These are phyloP conservation scores for Drosophila maculinotata DNA, from an alignment of 2,888 invertebrate species.

Conservation along the genomic window DNA sequence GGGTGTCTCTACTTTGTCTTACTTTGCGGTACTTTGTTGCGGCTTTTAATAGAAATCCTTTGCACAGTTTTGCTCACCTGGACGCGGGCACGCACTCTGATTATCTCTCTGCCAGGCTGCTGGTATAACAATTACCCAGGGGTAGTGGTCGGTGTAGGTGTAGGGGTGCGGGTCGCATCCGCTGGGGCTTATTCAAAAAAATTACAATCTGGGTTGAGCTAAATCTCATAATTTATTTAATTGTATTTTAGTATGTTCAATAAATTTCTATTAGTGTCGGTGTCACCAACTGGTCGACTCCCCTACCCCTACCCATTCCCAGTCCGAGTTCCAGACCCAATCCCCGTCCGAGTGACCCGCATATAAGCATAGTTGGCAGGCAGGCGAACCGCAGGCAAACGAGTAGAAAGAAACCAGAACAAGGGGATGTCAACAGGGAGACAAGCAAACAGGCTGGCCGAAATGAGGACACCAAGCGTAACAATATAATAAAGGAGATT, in stretches of 20 bases:
- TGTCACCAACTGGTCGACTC: constrained; percentile 40
- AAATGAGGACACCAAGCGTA: constrained; percentile 73
- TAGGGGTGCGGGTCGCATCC: constrained; percentile 24
- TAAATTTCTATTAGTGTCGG: constrained; percentile 77
- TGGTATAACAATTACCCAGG: constrained; percentile 29
- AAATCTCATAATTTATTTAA: constrained; percentile 81
- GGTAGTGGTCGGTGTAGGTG: too few relatives aligned
- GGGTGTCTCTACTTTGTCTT: constrained; percentile 72
- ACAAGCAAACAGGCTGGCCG: constrained; percentile 25
- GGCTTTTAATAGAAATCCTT: constrained; percentile 78
- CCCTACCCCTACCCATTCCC: neutral
- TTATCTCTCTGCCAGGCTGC: constrained; percentile 36
- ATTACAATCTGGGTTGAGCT: constrained; percentile 36
- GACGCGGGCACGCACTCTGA: constrained; percentile 48
- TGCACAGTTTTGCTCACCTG: constrained; percentile 50
- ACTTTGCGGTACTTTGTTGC: constrained; percentile 77
- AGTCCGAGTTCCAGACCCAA: neutral
- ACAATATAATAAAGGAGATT: constrained; percentile 72
- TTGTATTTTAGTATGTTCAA: constrained; percentile 79
- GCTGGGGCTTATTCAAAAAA: constrained; percentile 48
- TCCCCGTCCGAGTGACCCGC: constrained; percentile 48
- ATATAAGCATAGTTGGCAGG: constrained; percentile 40
- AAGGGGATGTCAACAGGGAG: constrained; percentile 34
- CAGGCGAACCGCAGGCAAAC: constrained; percentile 58
- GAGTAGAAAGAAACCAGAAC: constrained; percentile 35